Base-by-base conservation (phyloP, 2,113 vertebrate species). In the Siniperca chuatsi region DNA sequence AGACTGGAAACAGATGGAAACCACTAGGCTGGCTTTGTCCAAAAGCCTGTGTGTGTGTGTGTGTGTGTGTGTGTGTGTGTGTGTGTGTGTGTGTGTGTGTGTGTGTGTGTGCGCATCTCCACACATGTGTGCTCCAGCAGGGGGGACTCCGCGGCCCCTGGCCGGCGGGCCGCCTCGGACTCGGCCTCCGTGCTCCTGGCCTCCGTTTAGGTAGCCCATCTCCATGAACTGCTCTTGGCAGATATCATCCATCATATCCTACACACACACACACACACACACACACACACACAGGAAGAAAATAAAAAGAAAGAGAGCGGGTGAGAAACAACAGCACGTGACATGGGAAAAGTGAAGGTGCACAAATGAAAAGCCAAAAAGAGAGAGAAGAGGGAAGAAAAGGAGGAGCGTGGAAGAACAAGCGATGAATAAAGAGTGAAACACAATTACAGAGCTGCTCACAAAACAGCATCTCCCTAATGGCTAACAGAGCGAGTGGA, bases 241-340 rank as follows among this genome's bases (percentile, higher is more conserved):
- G 95, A 99, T 99, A 92, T 99, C 98, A 92, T 99, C 98, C 97
- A 99, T 99, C 98, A 99, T 97, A 73, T 99, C 98, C 98, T 99
- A 81, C 69, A 88, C 50, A 79, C 60, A 66, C 29, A 78, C 72
- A 81, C 79, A 88, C 44, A 42, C 16, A 54, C 46, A 46, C 71
- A 60, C 57, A 76, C 74, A 77, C 21, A 75, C 55, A 52, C 8
- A 78, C 10, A 72, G 48, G 52, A 78, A 12, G 2, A 75, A 69
- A 79, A 75, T 40, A 61, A 21, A 46, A 58, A 69, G 8, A 5
- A 69, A 18, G 21, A 68, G 37, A 74, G 46, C 18, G 33, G 8
- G 21, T 44, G 35, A 85, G 70, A 84, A 87, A 82, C 48, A 35
- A 25, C 44, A 78, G 57, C 44, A 55, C 10, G 42, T 11, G 46